Evolutionary conservation across 2,888 invertebrate species (phyloP).

Genomic region (Linnaemya vulpina): DNA sequence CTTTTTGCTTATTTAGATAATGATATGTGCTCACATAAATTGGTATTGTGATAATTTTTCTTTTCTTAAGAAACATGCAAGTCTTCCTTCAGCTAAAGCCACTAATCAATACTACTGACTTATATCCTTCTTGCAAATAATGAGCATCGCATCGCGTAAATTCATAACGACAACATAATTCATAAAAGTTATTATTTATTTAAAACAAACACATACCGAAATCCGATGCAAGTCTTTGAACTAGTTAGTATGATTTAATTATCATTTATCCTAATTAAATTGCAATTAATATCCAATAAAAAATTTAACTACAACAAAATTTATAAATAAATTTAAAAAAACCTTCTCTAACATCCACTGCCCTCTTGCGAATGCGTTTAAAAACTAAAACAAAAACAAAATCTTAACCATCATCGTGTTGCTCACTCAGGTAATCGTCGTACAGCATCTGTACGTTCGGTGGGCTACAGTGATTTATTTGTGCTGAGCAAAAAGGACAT

Average conservation of each 20-base stretch:
- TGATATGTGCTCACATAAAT: no score
- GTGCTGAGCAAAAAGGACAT: slow-evolving; percentile 99
- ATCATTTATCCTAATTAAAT: slow-evolving; percentile 33
- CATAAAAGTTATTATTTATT: not conserved
- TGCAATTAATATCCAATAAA: slow-evolving; percentile 24
- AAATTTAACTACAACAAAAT: slow-evolving; percentile 18
- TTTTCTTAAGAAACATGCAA: no score
- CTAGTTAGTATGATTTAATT: slow-evolving; percentile 34
- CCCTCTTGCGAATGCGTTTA: not conserved
- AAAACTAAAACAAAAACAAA: not conserved
- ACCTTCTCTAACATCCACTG: not conserved
- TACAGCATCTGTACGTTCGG: slow-evolving; percentile 98
- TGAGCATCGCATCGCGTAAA: not conserved
- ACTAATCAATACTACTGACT: not conserved
- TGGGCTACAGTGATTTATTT: slow-evolving; percentile 99
- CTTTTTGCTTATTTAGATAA: no score
- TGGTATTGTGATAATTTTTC: no score
- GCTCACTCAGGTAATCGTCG: slow-evolving; percentile 93
- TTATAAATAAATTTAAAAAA: slow-evolving; percentile 4
- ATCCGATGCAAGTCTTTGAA: slow-evolving; percentile 29
- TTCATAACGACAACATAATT: slow-evolving; percentile 4
- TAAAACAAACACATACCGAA: not conserved
- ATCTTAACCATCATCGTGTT: not conserved
- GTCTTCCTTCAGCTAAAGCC: not conserved
- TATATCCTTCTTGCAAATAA: not conserved